Percentiles rank a stretch among this genome's conserved stretches.
These are phyloP conservation scores for Papilio elwesi DNA, from an alignment of 2,888 invertebrate genomes.

Conservation along the genomic window DNA sequence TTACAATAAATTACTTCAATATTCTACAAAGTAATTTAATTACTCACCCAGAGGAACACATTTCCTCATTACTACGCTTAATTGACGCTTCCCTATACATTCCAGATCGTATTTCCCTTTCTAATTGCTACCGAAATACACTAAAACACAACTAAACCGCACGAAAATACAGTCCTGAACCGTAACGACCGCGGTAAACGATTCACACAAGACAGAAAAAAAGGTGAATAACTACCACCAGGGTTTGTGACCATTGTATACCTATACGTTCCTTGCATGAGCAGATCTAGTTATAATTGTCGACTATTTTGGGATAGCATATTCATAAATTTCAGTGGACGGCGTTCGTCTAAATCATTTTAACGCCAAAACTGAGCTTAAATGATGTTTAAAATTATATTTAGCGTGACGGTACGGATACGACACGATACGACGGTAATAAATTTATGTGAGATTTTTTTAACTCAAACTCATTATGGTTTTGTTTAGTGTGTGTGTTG, in stretches of 20 bases:
- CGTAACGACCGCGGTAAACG: slow-evolving; percentile 62
- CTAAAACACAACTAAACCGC: slow-evolving; percentile 52
- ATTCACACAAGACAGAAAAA: slow-evolving; percentile 54
- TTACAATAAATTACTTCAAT: slow-evolving; percentile 14
- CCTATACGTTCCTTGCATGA: not conserved
- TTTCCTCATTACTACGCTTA: slow-evolving; percentile 49
- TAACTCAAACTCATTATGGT: no score
- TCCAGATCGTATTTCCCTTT: slow-evolving; percentile 54
- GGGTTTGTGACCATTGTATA: slow-evolving; percentile 33
- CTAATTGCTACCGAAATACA: slow-evolving; percentile 67
- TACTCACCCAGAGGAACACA: slow-evolving; percentile 31
- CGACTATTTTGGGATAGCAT: slow-evolving; percentile 62
- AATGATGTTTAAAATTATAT: slow-evolving; percentile 54
- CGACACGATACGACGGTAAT: slow-evolving; percentile 39
- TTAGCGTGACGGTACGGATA: slow-evolving; percentile 50
- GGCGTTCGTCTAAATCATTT: slow-evolving; percentile 73
- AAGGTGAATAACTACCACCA: slow-evolving; percentile 39
- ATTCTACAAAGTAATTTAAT: slow-evolving; percentile 27
- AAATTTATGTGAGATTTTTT: not conserved
- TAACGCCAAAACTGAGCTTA: slow-evolving; percentile 73
- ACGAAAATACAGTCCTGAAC: slow-evolving; percentile 57
- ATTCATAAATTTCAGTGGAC: slow-evolving; percentile 69
- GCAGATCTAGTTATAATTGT: slow-evolving; percentile 49
- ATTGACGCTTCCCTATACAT: slow-evolving; percentile 52
- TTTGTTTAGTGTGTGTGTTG: no score